phyloP scores from a whole-genome alignment of 2,113 vertebrate genomes.

The Apistogramma diplotaenia region DNA sequence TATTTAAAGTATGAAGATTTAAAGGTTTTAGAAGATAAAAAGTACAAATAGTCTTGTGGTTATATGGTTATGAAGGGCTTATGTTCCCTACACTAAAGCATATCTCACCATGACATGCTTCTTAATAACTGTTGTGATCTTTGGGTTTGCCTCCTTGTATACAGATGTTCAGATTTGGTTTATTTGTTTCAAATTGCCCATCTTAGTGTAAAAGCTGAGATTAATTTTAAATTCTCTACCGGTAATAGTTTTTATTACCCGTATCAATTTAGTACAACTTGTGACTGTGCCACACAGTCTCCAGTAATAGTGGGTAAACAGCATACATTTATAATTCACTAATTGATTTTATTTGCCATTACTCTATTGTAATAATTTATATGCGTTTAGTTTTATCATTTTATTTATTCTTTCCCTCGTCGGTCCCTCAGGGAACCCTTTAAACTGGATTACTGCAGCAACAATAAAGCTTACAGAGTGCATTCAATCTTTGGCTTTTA shows the following conservation, averaged over 20 bases:
- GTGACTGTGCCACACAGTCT: not conserved
- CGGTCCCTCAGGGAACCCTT: slow-evolving; percentile 6
- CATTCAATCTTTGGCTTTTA: slow-evolving; percentile 20
- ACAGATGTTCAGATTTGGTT: not conserved
- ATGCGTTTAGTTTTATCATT: not conserved
- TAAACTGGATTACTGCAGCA: slow-evolving; percentile 1
- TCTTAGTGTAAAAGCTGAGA: not conserved
- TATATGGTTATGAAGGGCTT: no score
- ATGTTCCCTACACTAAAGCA: no score
- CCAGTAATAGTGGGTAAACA: not conserved
- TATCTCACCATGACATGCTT: no score
- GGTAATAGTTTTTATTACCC: no score
- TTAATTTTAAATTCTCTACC: not conserved
- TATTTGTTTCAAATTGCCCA: not conserved
- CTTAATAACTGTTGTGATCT: no score
- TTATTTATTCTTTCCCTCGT: not conserved
- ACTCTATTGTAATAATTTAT: not conserved
- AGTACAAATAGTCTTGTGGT: no score
- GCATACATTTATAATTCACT: not conserved
- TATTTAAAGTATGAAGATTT: no score
- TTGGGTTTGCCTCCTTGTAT: not conserved
- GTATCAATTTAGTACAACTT: not conserved
- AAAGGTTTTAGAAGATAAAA: no score
- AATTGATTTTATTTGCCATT: not conserved
- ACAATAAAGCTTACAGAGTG: slow-evolving; percentile 15